These are phyloP conservation scores for Metalampra italica DNA, from an alignment of 2,888 invertebrate genomes.

Conservation along the genomic window DNA sequence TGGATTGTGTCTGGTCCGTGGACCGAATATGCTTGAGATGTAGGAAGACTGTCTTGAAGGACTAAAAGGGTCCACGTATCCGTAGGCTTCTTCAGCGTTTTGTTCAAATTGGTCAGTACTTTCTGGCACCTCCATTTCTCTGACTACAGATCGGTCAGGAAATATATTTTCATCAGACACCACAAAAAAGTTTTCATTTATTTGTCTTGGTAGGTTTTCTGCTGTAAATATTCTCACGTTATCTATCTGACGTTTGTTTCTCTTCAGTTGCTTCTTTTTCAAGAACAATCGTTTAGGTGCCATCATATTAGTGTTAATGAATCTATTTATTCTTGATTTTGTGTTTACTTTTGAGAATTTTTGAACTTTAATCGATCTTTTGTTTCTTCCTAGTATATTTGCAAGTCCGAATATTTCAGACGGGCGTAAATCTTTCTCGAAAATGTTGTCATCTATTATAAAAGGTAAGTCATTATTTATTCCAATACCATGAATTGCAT, in stretches of 20 bases:
- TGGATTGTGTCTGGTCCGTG: constrained; percentile 35
- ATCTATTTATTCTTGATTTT: constrained; percentile 39
- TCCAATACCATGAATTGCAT: too few relatives aligned
- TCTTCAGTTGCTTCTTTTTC: constrained; percentile 35
- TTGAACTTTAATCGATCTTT: constrained; percentile 44
- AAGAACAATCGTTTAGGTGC: constrained; percentile 35
- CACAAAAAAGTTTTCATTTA: constrained; percentile 48
- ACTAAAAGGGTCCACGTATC: constrained; percentile 28
- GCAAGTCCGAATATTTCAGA: constrained; percentile 46
- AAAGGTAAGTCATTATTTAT: constrained; percentile 12
- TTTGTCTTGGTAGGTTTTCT: constrained; percentile 30
- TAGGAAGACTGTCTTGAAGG: constrained; percentile 14
- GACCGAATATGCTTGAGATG: constrained; percentile 26
- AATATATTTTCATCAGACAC: constrained; percentile 50
- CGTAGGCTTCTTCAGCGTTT: constrained; percentile 18
- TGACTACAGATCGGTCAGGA: constrained; percentile 43
- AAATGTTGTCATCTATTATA: constrained; percentile 33
- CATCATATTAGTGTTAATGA: constrained; percentile 50
- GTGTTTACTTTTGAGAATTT: constrained; percentile 50
- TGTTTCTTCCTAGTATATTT: constrained; percentile 40
- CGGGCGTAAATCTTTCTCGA: constrained; percentile 42
- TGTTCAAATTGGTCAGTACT: constrained; percentile 19
- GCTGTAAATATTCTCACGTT: constrained; percentile 55
- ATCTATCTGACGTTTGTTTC: constrained; percentile 51
- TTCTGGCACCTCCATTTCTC: constrained; percentile 32